Evolutionary conservation across 2,888 invertebrate genomes (phyloP), one percentile per base, ranked within the genome.

Genomic region (Cerastis leucographa): DNA sequence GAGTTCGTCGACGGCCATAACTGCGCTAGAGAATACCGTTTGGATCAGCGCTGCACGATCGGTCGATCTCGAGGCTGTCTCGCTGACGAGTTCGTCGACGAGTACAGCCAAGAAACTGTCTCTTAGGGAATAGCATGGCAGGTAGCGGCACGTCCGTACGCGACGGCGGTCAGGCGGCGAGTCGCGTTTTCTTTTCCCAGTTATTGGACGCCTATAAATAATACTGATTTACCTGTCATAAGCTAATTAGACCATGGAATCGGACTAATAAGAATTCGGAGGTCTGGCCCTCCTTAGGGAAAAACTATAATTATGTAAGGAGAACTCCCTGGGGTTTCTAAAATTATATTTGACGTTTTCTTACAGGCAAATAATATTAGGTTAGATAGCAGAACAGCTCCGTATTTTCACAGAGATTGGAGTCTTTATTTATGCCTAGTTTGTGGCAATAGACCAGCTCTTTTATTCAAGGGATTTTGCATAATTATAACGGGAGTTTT

Each of bases 231-330:
- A 68, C 29, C n/a, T 59, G 46, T 59, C 76, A 67, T 1, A n/a
- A 14, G 29, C 1, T 67, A 59, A 76, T 67, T 59, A 67, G 29
- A 19, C 29, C 42, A 49, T 14, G 11, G 44, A 64, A 40, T 76
- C 4, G 22, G 29, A 14, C 19, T 78, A 76, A 76, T 78, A 59
- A 67, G 56, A 77, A 59, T 56, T 56, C 78, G 42, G 7, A 49
- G 29, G 19, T 46, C 44, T 11, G 25, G 22, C 29, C 49, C 12
- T 49, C 19, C 61, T 11, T 4, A 19, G 14, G 49, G 49, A n/a
- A 40, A 76, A 56, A 19, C n/a, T 49, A 44, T 76, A 75, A 76
- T 66, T 46, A 54, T 14, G 17, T 25, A 56, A 46, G n/a, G 19
- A 12, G 25, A 54, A 40, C 8, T 46, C 46, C 17, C 44, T 17